A percentile compares a stretch with the other conserved stretches of the same genome.
These are phyloP conservation scores for Micronycteris hirsuta DNA, from an alignment of 2,113 vertebrate species.

Conservation along the genomic window DNA sequence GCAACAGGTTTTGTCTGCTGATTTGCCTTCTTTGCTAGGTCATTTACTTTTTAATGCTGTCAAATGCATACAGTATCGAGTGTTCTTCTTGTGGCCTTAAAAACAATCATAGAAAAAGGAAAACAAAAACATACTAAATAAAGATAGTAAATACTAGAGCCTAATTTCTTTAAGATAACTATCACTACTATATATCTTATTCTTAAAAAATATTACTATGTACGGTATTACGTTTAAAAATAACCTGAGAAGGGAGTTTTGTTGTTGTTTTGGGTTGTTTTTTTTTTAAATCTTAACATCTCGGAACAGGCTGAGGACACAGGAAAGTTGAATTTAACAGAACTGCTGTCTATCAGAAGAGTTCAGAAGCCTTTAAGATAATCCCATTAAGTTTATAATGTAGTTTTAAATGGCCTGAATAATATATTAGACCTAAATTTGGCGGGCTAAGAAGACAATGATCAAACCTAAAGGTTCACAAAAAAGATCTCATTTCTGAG, in stretches of 20 bases:
- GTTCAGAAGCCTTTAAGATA: conserved; percentile 15
- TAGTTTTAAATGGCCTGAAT: conserved; percentile 37
- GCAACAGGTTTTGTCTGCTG: not conserved
- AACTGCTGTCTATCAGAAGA: not conserved
- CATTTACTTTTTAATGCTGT: conserved; percentile 13
- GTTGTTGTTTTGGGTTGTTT: not conserved
- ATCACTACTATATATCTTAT: not conserved
- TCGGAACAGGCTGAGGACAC: not conserved
- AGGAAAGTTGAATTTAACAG: not conserved
- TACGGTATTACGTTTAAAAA: not conserved
- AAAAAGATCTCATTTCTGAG: conserved; percentile 62
- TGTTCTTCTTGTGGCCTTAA: conserved; percentile 2
- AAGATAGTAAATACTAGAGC: not conserved
- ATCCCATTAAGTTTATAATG: conserved; percentile 18
- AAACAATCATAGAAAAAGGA: not conserved
- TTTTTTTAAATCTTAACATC: not conserved
- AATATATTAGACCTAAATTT: not conserved
- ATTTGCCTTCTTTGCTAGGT: not conserved
- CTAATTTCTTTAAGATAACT: not conserved
- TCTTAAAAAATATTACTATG: not conserved
- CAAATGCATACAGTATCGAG: not conserved
- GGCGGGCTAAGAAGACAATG: not conserved
- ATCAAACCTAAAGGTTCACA: conserved; percentile 46
- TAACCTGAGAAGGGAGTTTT: not conserved
- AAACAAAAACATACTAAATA: not conserved